A percentile compares a stretch with the other conserved stretches of the same genome.
Evolutionary conservation across 2,888 invertebrate genomes (phyloP).

Genomic region (Pammene fasciana): DNA sequence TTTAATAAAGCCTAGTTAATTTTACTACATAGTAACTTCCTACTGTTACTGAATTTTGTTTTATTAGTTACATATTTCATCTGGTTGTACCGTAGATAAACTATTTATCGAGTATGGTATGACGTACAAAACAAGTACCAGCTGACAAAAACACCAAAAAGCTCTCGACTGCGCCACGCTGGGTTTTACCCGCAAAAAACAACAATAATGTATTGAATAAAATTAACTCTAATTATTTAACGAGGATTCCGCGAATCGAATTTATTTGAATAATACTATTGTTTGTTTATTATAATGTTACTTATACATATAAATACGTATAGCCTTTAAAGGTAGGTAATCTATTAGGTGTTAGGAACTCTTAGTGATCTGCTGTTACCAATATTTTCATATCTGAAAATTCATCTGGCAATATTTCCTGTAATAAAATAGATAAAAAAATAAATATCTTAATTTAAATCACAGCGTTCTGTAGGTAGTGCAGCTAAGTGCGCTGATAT

Average conservation of each 20-base stretch:
- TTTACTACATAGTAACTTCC: too few relatives aligned
- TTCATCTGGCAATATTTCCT: background rate
- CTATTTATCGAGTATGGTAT: background rate
- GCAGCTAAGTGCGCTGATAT: too few relatives aligned
- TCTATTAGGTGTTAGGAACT: background rate
- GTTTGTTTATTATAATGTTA: background rate
- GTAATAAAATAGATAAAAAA: background rate
- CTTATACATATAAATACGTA: too few relatives aligned
- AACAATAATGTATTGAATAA: constrained; percentile 7
- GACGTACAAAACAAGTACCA: constrained; percentile 4
- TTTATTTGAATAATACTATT: too few relatives aligned
- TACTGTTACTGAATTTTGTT: background rate
- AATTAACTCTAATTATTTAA: constrained; percentile 5
- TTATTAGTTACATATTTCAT: background rate
- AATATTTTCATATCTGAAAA: background rate
- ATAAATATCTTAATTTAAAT: too few relatives aligned
- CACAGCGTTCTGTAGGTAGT: too few relatives aligned
- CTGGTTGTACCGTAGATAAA: background rate
- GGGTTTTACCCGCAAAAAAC: constrained; percentile 24
- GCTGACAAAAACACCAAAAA: constrained; percentile 3
- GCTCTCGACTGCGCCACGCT: constrained; percentile 1
- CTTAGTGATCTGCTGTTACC: background rate
- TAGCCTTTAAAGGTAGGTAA: too few relatives aligned
- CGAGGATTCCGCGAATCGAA: constrained; percentile 7
- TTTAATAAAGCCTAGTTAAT: too few relatives aligned